Evolutionary conservation across 2,888 invertebrate genomes (phyloP).

Genomic region (Ptychoptera albimana): DNA sequence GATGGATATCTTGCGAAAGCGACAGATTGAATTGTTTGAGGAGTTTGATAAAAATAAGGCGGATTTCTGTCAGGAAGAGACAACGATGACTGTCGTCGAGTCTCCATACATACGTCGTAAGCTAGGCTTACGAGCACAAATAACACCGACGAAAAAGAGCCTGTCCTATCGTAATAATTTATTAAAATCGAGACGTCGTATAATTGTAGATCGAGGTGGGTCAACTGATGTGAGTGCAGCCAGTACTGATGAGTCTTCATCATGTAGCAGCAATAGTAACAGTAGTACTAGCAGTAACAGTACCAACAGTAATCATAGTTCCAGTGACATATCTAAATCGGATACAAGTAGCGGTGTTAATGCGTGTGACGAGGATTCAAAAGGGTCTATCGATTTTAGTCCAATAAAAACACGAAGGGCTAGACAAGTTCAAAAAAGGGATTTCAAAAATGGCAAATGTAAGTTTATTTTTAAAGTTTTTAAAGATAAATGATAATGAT

Average conservation of each 20-base stretch:
- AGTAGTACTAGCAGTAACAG: too few relatives aligned
- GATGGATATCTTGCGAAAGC: constrained; percentile 13
- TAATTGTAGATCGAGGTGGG: neutral
- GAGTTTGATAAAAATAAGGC: neutral
- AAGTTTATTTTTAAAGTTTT: too few relatives aligned
- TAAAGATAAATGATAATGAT: too few relatives aligned
- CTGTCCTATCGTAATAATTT: constrained; percentile 6
- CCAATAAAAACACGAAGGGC: too few relatives aligned
- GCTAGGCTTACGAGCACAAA: constrained; percentile 10
- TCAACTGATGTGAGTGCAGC: neutral
- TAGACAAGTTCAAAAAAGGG: too few relatives aligned
- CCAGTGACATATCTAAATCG: too few relatives aligned
- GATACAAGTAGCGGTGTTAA: too few relatives aligned
- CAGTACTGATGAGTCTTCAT: constrained; percentile 11
- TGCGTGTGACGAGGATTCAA: too few relatives aligned
- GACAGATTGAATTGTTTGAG: constrained; percentile 6
- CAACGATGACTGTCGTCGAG: neutral
- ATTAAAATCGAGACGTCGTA: constrained; percentile 11
- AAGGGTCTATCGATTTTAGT: too few relatives aligned
- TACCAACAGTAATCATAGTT: too few relatives aligned
- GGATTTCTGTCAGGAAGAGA: neutral
- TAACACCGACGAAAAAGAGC: constrained; percentile 11
- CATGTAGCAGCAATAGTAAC: constrained; percentile 11
- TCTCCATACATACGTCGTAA: constrained; percentile 6
- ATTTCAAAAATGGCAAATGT: too few relatives aligned